These are phyloP conservation scores for Sebastolobus altivelis DNA, from an alignment of 2,797 vertebrate genomes.

Conservation along the genomic window DNA sequence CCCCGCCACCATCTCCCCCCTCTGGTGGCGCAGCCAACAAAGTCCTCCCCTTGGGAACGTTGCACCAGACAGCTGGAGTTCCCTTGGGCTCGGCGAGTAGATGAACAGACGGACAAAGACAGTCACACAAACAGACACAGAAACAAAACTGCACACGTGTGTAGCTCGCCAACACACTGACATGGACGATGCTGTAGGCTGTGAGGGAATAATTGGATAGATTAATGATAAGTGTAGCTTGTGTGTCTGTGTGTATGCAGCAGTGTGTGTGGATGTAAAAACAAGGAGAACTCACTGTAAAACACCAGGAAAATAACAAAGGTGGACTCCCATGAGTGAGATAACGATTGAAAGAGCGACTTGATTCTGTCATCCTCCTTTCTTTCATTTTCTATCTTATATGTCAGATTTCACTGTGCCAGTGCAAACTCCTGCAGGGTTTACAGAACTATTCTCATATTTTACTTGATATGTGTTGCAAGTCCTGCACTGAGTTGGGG, in stretches of 20 bases:
- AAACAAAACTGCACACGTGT: conserved; percentile 50
- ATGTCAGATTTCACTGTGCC: conserved; percentile 24
- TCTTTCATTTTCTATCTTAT: conserved; percentile 24
- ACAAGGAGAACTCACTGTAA: conserved; percentile 10
- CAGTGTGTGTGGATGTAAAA: conserved; percentile 34
- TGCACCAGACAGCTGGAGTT: conserved; percentile 77
- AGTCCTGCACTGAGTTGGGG: neutral
- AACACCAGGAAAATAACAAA: conserved; percentile 41
- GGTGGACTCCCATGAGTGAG: conserved; percentile 22
- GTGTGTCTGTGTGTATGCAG: conserved; percentile 12
- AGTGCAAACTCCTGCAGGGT: conserved; percentile 26
- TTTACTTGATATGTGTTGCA: conserved; percentile 12
- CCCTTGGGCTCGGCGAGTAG: conserved; percentile 67
- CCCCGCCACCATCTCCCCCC: conserved; percentile 45
- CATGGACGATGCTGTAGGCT: conserved; percentile 50
- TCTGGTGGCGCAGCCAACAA: conserved; percentile 71
- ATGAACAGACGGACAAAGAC: conserved; percentile 70
- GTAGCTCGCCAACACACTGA: conserved; percentile 33
- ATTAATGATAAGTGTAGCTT: conserved; percentile 46
- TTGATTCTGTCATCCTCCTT: conserved; percentile 42
- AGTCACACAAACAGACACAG: conserved; percentile 36
- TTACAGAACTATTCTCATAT: conserved; percentile 18
- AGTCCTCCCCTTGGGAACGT: conserved; percentile 75
- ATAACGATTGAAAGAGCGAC: conserved; percentile 22
- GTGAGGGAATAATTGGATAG: conserved; percentile 54